Percentiles rank a stretch among this genome's conserved stretches.
Evolutionary conservation across 2,797 vertebrate species (phyloP).

Genomic region (Gymnothorax reevesii): DNA sequence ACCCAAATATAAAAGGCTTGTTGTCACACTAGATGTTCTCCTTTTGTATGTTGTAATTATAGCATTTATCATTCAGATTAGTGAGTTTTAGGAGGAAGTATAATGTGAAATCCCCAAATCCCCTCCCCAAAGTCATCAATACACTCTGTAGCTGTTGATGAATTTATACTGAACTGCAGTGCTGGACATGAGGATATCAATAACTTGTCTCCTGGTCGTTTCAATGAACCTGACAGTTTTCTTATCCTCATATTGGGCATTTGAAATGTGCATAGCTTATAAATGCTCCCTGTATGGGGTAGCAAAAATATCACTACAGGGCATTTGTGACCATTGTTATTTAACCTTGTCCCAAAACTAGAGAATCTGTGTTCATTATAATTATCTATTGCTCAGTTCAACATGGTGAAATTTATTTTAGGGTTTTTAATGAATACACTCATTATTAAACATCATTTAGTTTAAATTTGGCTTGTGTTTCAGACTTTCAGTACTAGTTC

Average conservation of each 20-base stretch:
- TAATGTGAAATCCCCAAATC: neutral
- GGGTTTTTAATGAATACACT: neutral
- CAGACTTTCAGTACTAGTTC: neutral
- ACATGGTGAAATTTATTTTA: neutral
- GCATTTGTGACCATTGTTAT: neutral
- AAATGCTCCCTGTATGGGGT: neutral
- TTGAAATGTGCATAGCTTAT: neutral
- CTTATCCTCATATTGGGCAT: neutral
- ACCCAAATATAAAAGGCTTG: too few relatives aligned
- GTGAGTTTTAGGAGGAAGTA: neutral
- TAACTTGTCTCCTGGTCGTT: too few relatives aligned
- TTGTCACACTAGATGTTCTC: neutral
- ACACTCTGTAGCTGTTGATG: neutral
- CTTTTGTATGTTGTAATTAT: neutral
- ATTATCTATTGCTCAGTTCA: neutral
- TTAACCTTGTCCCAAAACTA: neutral
- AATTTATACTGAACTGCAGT: neutral
- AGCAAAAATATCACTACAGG: neutral
- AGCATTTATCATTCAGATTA: neutral
- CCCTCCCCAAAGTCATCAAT: neutral
- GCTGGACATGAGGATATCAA: neutral
- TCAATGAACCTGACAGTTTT: too few relatives aligned
- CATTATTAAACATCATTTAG: neutral
- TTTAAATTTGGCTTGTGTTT: neutral
- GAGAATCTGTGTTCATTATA: neutral